Evolutionary conservation across 2,888 invertebrate species (phyloP).

Genomic region (Plemyria rubiginata): DNA sequence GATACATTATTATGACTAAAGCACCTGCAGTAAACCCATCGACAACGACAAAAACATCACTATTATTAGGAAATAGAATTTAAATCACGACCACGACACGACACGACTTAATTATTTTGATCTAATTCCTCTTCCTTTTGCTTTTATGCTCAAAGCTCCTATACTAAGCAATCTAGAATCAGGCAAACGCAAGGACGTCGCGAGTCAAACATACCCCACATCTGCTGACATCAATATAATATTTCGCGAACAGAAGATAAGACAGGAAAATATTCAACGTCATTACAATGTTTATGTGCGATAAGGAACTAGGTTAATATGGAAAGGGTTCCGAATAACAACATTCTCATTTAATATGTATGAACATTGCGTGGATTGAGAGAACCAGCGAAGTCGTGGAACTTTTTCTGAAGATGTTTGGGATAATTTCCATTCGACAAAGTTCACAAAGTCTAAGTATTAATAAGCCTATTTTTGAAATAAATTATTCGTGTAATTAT

Average conservation of each 20-base stretch:
- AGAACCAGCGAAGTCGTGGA: constrained; percentile 12
- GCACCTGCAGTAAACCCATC: constrained; percentile 54
- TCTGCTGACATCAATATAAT: constrained; percentile 62
- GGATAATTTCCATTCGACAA: neutral
- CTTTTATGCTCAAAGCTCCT: neutral
- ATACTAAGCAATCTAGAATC: constrained; percentile 27
- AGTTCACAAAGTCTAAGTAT: too few relatives aligned
- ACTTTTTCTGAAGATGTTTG: constrained; percentile 9
- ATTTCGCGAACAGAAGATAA: constrained; percentile 51
- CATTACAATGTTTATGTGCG: constrained; percentile 50
- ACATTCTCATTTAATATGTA: constrained; percentile 30
- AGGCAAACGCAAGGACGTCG: constrained; percentile 61
- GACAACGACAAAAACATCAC: constrained; percentile 12
- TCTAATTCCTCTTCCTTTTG: too few relatives aligned
- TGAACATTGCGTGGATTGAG: constrained; percentile 24
- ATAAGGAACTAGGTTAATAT: constrained; percentile 36
- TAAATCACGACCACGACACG: too few relatives aligned
- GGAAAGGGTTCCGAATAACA: constrained; percentile 38
- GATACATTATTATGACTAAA: constrained; percentile 45
- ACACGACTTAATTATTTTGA: too few relatives aligned
- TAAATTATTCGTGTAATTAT: too few relatives aligned
- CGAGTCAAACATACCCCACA: constrained; percentile 51
- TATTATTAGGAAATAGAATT: neutral
- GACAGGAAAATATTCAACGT: constrained; percentile 51
- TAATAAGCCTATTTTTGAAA: too few relatives aligned